A percentile compares a stretch with the other conserved stretches of the same genome.
Evolutionary conservation across 2,888 invertebrate genomes (phyloP).

Genomic region (Deilephila porcellus): DNA sequence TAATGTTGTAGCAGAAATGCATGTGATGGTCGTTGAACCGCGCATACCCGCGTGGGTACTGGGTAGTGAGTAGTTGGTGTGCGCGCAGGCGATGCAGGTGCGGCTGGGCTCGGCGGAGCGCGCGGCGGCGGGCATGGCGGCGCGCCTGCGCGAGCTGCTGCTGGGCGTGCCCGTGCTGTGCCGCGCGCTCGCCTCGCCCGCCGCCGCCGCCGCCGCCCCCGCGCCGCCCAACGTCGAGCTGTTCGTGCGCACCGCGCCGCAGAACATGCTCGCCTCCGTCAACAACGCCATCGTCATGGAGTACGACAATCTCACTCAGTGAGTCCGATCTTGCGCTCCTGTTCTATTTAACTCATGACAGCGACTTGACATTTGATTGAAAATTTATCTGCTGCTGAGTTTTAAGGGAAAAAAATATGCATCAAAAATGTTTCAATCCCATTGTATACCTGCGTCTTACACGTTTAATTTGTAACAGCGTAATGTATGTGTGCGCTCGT

Average conservation of each 20-base stretch:
- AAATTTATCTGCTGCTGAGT: too few species aligned
- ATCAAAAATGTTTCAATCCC: too few species aligned
- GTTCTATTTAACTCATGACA: too few species aligned
- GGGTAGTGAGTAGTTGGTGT: neutral
- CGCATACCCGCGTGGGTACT: neutral
- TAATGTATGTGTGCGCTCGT: too few species aligned
- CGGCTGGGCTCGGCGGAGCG: constrained; percentile 85
- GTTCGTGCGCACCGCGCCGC: constrained; percentile 87
- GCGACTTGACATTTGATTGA: too few species aligned
- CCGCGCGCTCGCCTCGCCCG: constrained; percentile 61
- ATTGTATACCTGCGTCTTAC: too few species aligned
- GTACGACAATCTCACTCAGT: constrained; percentile 80
- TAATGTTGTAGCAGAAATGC: too few species aligned
- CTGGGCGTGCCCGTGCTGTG: constrained; percentile 79
- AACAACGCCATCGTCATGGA: constrained; percentile 88
- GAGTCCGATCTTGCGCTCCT: constrained; percentile 42
- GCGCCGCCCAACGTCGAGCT: constrained; percentile 86
- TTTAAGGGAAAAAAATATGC: too few species aligned
- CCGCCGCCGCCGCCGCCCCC: constrained; percentile 56
- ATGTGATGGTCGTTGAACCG: neutral
- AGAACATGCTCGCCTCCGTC: constrained; percentile 87
- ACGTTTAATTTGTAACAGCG: too few species aligned
- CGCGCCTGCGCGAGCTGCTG: constrained; percentile 85
- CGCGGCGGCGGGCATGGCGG: constrained; percentile 76
- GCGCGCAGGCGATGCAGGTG: constrained; percentile 81